Evolutionary conservation across 2,797 vertebrate genomes (phyloP), one percentile per base, ranked within the genome.

Genomic region (Poeciliopsis paucimaculata): DNA sequence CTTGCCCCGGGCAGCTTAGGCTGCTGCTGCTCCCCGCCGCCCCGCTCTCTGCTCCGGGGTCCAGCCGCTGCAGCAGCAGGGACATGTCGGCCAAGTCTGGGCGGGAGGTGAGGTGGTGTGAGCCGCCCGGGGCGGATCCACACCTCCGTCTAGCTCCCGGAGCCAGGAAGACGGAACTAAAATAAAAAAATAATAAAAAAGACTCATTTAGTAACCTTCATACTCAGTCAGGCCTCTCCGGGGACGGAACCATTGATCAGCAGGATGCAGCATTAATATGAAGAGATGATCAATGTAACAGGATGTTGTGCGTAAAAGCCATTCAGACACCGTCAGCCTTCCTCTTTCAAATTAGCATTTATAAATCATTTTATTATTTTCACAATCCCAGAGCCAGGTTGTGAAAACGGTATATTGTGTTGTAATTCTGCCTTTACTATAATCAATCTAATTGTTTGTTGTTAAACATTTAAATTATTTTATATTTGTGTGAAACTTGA

Each of bases 51-150:
- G 78, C 60, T 13, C 83, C 26, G 77, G 20, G 80, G 28, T 86
- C 82, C 89, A 83, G 78, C 86, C 41, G 84, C 85, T 7, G 83
- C 77, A 66, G 79, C 62, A 76, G 78, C 66, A 74, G 82, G 85
- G 93, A 94, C 93, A 94, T 95, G 87, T 94, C 93, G 93, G 92
- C 89, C 93, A 91, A 70, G 78, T 36, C 39, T 43, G 71, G 80
- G 80, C 80, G 45, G 78, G 49, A 66, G 79, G 64, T 60, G 84
- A 78, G 51, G 87, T 10, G 68, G 1, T 7, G 72, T 85, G 76
- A 43, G 23, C 1, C 57, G 49, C 74, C 87, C 75, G 89, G 85
- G 88, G 87, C 84, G 91, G 84, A 60, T 2, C 57, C 57, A 60
- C 57, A 60, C 2, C 55, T 28, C 55, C 79, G 57, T 53, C 71